Conservation (phyloP, 2,797 vertebrate genomes). For the Momotus momota region DNA sequence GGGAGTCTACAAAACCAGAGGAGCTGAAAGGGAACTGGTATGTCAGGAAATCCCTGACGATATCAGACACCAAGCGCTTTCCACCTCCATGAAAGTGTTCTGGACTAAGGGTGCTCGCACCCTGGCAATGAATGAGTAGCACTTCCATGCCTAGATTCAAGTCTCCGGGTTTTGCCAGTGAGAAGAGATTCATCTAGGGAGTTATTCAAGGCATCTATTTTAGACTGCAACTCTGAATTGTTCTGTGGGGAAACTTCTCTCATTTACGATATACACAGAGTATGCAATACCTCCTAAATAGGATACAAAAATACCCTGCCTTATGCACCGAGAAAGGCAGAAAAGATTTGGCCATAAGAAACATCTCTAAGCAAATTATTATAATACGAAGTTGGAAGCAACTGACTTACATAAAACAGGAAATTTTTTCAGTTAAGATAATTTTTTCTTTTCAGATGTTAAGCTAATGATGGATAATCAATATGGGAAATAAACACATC, state of each 20-base stretch:
- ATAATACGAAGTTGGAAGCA: not conserved
- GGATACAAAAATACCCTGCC: not conserved
- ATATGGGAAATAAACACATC: not conserved
- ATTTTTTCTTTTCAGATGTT: not conserved
- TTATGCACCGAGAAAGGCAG: rapidly evolving
- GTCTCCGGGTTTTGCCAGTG: not conserved
- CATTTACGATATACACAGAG: not conserved
- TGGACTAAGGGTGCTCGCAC: not conserved
- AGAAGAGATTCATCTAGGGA: not conserved
- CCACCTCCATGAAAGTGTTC: not conserved
- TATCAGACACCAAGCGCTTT: not conserved
- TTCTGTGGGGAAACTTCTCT: not conserved
- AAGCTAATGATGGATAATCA: not conserved
- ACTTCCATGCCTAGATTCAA: not conserved
- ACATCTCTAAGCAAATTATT: not conserved
- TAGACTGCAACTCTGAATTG: not conserved
- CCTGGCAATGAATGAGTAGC: not conserved
- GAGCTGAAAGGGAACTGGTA: not conserved
- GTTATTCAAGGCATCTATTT: not conserved
- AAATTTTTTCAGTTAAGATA: not conserved
- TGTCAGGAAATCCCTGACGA: not conserved
- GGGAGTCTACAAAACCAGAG: not conserved
- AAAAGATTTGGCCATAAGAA: not conserved
- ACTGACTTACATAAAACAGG: not conserved
- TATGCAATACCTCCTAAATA: not conserved